Percentiles rank a stretch among this genome's conserved stretches.
These are phyloP conservation scores for Osmerus mordax DNA, from an alignment of 2,113 vertebrate species.

Conservation along the genomic window DNA sequence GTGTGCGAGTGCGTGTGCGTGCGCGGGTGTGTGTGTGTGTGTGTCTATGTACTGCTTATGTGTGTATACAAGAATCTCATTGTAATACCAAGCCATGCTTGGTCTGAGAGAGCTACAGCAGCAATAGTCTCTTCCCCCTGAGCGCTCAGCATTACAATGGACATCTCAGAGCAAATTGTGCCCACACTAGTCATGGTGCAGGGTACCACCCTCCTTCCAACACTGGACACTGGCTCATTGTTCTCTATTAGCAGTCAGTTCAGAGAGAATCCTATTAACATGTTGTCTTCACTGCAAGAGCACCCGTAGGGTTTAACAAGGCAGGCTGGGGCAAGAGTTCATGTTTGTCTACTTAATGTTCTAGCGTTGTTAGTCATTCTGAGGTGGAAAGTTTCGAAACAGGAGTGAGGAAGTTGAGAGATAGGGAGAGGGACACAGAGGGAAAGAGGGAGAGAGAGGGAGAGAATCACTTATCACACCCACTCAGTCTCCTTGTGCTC, in stretches of 20 bases:
- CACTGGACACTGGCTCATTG: neutral
- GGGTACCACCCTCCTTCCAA: neutral
- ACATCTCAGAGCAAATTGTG: conserved; percentile 19
- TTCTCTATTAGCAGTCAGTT: neutral
- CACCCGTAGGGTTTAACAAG: no score
- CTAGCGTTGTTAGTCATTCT: neutral
- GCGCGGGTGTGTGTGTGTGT: neutral
- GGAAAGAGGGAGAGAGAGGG: neutral
- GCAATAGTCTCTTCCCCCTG: neutral
- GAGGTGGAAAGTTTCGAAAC: neutral
- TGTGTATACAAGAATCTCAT: neutral
- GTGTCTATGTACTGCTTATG: neutral
- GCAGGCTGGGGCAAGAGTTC: no score
- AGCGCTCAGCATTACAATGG: neutral
- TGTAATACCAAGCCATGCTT: neutral
- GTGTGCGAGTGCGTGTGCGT: neutral
- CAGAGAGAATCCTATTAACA: neutral
- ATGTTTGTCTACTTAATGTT: neutral
- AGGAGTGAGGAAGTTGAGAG: neutral
- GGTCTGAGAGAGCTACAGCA: neutral
- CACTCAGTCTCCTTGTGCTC: neutral
- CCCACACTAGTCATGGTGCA: conserved; percentile 20
- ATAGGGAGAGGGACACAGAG: neutral
- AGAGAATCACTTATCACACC: neutral
- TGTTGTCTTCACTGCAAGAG: neutral